Percentiles rank a stretch among this genome's conserved stretches.
Conservation (phyloP, 2,888 invertebrate species). For the Heliothis peltigera region DNA sequence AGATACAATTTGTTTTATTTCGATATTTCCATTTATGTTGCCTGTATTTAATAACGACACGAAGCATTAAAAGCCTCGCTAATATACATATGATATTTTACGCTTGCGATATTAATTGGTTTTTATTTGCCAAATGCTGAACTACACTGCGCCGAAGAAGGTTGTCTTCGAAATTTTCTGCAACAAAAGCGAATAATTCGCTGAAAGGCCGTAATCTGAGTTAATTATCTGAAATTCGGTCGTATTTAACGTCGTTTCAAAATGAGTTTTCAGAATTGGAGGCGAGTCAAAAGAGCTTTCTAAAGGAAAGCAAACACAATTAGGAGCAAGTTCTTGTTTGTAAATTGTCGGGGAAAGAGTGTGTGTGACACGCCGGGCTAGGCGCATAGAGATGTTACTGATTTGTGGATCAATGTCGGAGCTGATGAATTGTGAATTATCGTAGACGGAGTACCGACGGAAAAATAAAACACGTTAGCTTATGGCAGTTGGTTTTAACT, state of each 20-base stretch:
- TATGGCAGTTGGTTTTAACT: no score
- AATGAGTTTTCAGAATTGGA: slow-evolving; percentile 85
- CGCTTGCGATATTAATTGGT: background rate
- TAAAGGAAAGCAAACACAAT: slow-evolving; percentile 88
- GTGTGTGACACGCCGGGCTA: slow-evolving; percentile 70
- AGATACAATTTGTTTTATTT: slow-evolving; percentile 19
- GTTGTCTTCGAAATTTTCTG: slow-evolving; percentile 66
- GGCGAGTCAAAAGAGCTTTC: slow-evolving; percentile 84
- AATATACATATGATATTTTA: no score
- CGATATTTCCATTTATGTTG: background rate
- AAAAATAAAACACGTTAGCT: no score
- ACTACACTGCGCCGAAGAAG: slow-evolving; percentile 9
- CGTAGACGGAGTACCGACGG: no score
- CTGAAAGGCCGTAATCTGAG: slow-evolving; percentile 85
- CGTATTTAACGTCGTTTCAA: slow-evolving; percentile 85
- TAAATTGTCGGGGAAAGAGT: slow-evolving; percentile 83
- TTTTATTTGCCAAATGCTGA: background rate
- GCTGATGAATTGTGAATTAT: no score
- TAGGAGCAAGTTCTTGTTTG: slow-evolving; percentile 84
- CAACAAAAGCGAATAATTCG: slow-evolving; percentile 82
- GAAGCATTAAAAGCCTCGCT: background rate
- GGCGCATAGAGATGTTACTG: slow-evolving; percentile 56
- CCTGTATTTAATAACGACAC: no score
- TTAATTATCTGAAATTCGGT: slow-evolving; percentile 88
- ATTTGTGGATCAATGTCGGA: background rate